These are phyloP conservation scores for Myiopsitta monachus DNA, from an alignment of 2,113 vertebrate species.

Conservation along the genomic window DNA sequence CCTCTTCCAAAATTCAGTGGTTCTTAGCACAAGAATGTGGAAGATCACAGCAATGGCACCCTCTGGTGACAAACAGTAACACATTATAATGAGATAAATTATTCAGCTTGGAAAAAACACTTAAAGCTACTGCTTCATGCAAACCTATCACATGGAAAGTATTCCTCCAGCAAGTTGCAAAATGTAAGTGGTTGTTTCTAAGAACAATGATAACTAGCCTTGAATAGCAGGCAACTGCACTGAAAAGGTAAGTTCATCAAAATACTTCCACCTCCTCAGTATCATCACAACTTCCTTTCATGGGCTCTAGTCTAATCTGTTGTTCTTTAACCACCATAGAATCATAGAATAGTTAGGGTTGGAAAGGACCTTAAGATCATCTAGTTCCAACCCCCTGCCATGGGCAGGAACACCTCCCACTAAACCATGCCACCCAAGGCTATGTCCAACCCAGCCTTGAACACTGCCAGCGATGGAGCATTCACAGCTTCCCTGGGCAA, in stretches of 20 bases:
- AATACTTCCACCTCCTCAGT: background rate
- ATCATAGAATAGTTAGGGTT: too few species aligned
- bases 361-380: too few species aligned
- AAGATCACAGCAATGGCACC: conserved; percentile 40
- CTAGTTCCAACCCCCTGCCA: too few species aligned
- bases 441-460: too few species aligned
- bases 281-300: background rate
- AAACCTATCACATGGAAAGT: background rate
- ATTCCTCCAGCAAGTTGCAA: background rate
- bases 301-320: background rate
- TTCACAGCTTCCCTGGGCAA: too few species aligned
- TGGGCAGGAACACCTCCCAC: too few species aligned
- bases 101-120: background rate
- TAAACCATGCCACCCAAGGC: too few species aligned
- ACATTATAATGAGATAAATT: background rate
- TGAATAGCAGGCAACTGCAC: background rate
- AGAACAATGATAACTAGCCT: background rate
- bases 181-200: background rate
- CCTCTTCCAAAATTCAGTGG: background rate
- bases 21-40: background rate
- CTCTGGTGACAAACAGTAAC: conserved; percentile 16
- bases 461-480: too few species aligned
- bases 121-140: background rate
- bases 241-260: background rate
- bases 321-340: background rate